Evolutionary conservation across 1,140 invertebrate genomes (phyloP), one percentile per base, ranked within the genome.

Genomic region (Lanistes nyassanus): DNA sequence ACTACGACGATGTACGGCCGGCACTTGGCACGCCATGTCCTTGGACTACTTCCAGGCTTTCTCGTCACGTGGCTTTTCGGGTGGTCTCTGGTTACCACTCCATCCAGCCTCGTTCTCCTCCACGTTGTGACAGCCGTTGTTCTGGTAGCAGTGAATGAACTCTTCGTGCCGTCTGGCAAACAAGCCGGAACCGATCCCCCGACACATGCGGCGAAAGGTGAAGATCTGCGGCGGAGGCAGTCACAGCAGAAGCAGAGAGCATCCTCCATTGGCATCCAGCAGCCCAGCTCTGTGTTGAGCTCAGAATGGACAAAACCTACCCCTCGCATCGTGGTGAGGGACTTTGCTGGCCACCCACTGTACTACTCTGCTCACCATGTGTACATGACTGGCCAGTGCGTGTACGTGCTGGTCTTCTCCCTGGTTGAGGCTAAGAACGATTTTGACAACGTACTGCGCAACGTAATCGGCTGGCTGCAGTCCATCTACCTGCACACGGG

Each of bases 311-410:
- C 42, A 16, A 9, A 16, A 47, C n/a, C n/a, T 2, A 29, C 68
- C 26, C 74, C 75, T 55, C 78, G 81, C 42, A 58, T 82, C 31
- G 76, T 82, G 19, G 67, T 82, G 3, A 39, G 80, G n/a, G 81
- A 82, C 64, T 82, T 81, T 66, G 81, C 81, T 23, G 80, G 81
- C 7, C 81, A 81, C 65, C 79, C 81, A 1, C 68, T 82, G 0
- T 82, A 82, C 55, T 80, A 82, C 74, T 76, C 76, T 29, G 75
- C 77, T 2, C 81, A 82, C 37, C 81, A 82, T 65, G 75, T 82
- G 29, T 81, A 81, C 67, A 82, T 82, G 81, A 76, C 77, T 23
- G 81, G 76, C 9, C 81, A 82, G 55, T 81, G 76, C 66, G 66
- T 82, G 19, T 82, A 82, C 60, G 36, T 82, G 29, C 72, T 79